Percentiles rank a stretch among this genome's conserved stretches.
phyloP scores from a whole-genome alignment of 2,113 vertebrate genomes.

The Pseudopodoces humilis region DNA sequence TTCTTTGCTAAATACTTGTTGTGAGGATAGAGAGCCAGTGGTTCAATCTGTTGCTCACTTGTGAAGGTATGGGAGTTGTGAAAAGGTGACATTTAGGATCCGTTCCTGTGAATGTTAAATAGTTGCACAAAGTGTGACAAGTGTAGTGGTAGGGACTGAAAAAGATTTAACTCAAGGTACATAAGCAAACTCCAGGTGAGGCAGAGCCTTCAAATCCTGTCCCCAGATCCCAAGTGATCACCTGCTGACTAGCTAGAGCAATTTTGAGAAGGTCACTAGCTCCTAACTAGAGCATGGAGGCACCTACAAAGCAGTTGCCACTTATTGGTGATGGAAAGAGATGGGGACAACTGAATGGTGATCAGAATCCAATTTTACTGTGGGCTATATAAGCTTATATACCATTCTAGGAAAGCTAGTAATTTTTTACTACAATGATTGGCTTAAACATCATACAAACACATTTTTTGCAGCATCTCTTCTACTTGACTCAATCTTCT shows the following conservation, averaged over 20 bases:
- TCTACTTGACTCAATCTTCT: too few species aligned
- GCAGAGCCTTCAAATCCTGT: background rate
- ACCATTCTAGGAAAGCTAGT: too few species aligned
- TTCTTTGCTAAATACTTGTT: background rate
- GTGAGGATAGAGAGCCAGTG: background rate
- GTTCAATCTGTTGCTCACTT: background rate
- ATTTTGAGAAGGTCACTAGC: background rate
- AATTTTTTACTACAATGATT: too few species aligned
- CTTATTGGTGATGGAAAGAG: too few species aligned
- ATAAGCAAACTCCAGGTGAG: background rate
- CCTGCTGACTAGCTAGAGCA: background rate
- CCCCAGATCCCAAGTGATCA: background rate
- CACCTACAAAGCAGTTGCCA: background rate
- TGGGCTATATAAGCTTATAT: too few species aligned
- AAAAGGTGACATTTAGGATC: background rate
- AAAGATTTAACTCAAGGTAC: background rate
- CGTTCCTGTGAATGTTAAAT: background rate
- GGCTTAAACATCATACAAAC: too few species aligned
- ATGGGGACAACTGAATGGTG: too few species aligned
- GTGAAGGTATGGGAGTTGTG: background rate
- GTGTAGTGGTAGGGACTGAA: background rate
- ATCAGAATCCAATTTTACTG: too few species aligned
- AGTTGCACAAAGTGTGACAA: background rate
- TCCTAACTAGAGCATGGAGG: background rate
- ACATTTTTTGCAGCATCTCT: too few species aligned